These are phyloP conservation scores for Microctenopoma lineatum DNA, from an alignment of 2,797 vertebrate genomes.

Conservation along the genomic window DNA sequence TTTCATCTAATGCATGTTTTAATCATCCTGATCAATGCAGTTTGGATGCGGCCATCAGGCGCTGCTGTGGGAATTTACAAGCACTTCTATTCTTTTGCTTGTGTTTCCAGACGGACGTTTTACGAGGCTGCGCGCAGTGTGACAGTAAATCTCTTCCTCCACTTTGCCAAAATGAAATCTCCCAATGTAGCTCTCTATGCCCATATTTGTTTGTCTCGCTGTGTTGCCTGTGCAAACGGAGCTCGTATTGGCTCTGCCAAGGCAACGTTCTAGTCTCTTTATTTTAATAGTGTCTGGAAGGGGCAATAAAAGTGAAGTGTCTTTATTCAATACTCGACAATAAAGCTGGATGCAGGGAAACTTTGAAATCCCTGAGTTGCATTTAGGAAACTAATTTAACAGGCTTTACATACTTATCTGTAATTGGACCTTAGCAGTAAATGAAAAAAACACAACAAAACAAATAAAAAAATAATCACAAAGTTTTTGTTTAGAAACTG, in stretches of 20 bases:
- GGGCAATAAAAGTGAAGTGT: slow-evolving; percentile 76
- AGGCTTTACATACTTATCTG: slow-evolving; percentile 59
- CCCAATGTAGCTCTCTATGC: slow-evolving; percentile 55
- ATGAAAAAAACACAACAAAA: slow-evolving; percentile 38
- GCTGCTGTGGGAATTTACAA: slow-evolving; percentile 92
- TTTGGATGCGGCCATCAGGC: slow-evolving; percentile 90
- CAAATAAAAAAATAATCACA: slow-evolving; percentile 30
- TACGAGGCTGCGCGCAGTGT: slow-evolving; percentile 85
- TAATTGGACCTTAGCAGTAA: slow-evolving; percentile 70
- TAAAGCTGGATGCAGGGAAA: slow-evolving; percentile 71
- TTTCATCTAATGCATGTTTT: slow-evolving; percentile 96
- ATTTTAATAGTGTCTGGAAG: slow-evolving; percentile 82
- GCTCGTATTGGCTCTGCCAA: slow-evolving; percentile 67
- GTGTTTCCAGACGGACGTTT: slow-evolving; percentile 90
- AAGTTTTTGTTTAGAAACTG: slow-evolving; percentile 27
- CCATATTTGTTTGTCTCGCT: slow-evolving; percentile 72
- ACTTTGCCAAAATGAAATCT: slow-evolving; percentile 77
- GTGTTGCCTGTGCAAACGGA: slow-evolving; percentile 64
- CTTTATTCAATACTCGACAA: slow-evolving; percentile 74
- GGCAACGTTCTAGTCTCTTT: slow-evolving; percentile 76
- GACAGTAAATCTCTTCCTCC: slow-evolving; percentile 86
- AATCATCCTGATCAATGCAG: slow-evolving; percentile 94
- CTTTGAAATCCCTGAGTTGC: slow-evolving; percentile 73
- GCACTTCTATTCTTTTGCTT: slow-evolving; percentile 77
- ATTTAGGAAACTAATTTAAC: slow-evolving; percentile 71